Evolutionary conservation across 1,140 invertebrate genomes (phyloP).

Genomic region (Batillaria attramentaria): DNA sequence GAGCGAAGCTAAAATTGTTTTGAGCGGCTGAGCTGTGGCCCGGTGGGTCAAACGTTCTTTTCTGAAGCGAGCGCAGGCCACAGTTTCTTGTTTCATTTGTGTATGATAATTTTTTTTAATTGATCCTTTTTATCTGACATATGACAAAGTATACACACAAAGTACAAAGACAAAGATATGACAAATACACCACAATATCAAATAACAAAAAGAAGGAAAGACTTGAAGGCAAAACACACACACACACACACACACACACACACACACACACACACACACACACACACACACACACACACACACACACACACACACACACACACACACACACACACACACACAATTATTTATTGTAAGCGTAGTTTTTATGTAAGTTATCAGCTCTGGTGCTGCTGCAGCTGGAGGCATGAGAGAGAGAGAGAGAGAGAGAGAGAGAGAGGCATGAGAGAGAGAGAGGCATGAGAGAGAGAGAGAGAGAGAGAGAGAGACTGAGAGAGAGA

Average conservation of each 20-base stretch:
- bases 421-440: conserved; percentile 1
- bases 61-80: no score
- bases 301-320: background rate
- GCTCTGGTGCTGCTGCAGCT: background rate
- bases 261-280: background rate
- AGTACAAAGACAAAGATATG: background rate
- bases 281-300: background rate
- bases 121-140: background rate
- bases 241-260: conserved; percentile 5
- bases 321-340: conserved; percentile 3
- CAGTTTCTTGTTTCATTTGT: background rate
- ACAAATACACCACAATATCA: background rate
- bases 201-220: background rate
- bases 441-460: background rate
- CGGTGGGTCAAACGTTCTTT: no score
- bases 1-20: no score
- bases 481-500: no score
- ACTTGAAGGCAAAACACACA: background rate
- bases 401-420: background rate
- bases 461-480: no score
- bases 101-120: background rate
- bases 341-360: background rate
- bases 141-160: background rate
- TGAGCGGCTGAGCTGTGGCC: no score
- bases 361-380: background rate